Evolutionary conservation across 2,797 vertebrate genomes (phyloP).

Genomic region (Pipistrellus pygmaeus): DNA sequence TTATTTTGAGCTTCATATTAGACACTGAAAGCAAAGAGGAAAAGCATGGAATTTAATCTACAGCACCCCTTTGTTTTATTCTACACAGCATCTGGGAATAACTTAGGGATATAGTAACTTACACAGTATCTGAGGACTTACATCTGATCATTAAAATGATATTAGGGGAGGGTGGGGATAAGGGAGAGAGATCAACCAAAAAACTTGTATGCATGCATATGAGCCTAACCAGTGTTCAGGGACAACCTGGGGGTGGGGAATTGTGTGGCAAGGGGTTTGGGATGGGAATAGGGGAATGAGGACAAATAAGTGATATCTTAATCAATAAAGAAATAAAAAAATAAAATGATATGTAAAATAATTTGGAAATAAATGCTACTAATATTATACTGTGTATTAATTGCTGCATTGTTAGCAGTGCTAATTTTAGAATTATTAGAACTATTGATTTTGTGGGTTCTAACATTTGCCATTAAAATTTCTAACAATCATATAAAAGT

Average conservation of each 20-base stretch:
- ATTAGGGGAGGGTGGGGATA: background rate
- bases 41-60: background rate
- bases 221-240: too few relatives aligned
- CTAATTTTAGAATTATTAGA: background rate
- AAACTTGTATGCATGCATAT: too few relatives aligned
- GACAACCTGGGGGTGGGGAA: too few relatives aligned
- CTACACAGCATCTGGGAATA: background rate
- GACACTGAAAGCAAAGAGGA: constrained; percentile 33
- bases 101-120: background rate
- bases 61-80: background rate
- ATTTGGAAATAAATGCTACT: background rate
- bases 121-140: background rate
- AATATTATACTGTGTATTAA: background rate
- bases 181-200: too few relatives aligned
- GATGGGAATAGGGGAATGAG: too few relatives aligned
- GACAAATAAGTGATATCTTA: too few relatives aligned
- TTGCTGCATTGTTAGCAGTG: background rate
- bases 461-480: constrained; percentile 43
- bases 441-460: background rate
- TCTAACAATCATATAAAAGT: constrained; percentile 23
- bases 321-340: too few relatives aligned
- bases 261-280: too few relatives aligned
- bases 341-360: constrained; percentile 3
- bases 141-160: background rate
- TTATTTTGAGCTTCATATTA: constrained; percentile 67